Conservation (phyloP, 2,888 invertebrate genomes). For the Tipula unca region DNA sequence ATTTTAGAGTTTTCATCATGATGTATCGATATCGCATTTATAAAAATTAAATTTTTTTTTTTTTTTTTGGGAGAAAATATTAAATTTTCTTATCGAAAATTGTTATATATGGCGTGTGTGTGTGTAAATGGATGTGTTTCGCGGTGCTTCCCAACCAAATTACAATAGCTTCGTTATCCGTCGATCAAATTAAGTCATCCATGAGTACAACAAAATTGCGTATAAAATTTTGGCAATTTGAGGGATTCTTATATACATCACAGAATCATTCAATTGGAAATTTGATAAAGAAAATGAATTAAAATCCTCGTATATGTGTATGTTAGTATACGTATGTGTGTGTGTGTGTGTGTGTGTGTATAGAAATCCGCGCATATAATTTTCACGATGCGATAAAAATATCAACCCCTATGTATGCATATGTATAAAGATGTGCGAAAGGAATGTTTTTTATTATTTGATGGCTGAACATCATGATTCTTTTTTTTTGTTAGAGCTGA, state of each 20-base stretch:
- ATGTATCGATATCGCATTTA: not conserved
- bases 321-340: not conserved
- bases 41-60: not conserved
- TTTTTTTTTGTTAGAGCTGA: no score
- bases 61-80: not conserved
- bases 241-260: not conserved
- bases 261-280: not conserved
- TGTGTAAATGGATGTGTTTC: not conserved
- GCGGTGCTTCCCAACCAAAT: not conserved
- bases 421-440: no score
- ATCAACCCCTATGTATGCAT: not conserved
- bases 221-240: not conserved
- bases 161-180: not conserved
- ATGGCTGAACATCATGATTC: no score
- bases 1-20: not conserved
- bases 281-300: not conserved
- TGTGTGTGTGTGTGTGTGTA: no score
- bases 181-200: not conserved
- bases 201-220: not conserved
- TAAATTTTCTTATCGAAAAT: not conserved
- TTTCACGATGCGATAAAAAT: not conserved
- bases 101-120: not conserved
- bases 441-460: no score
- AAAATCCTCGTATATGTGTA: not conserved
- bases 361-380: not conserved